These are phyloP conservation scores for Antechinus stuartii DNA, from an alignment of 2,113 vertebrate species.

Conservation along the genomic window DNA sequence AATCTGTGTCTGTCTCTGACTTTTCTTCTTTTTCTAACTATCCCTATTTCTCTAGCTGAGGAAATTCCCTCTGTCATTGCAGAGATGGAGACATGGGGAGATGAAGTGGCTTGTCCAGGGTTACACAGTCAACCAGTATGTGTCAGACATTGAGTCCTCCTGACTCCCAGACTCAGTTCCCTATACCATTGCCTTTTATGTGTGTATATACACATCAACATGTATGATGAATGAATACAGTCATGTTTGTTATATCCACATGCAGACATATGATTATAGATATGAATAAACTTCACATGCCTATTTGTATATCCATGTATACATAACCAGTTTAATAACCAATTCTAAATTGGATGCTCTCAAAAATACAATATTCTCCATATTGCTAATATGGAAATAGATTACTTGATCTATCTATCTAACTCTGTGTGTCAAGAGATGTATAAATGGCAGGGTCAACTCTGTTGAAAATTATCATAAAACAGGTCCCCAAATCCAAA, in stretches of 20 bases:
- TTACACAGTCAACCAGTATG: background rate
- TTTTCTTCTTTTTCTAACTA: background rate
- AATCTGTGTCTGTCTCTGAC: background rate
- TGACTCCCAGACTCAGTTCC: background rate
- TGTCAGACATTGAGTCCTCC: background rate
- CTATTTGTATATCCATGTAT: background rate
- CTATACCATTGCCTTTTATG: background rate
- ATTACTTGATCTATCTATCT: too few relatives aligned
- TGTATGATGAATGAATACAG: background rate
- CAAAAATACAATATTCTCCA: background rate
- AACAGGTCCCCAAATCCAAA: conserved; percentile 63
- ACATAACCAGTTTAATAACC: background rate
- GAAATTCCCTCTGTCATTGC: background rate
- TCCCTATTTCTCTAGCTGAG: too few relatives aligned
- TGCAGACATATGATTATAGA: background rate
- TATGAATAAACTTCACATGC: background rate
- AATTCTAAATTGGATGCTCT: background rate
- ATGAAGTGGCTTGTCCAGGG: background rate
- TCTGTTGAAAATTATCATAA: conserved; percentile 50
- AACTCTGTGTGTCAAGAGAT: background rate
- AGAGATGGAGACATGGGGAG: background rate
- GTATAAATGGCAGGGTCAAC: conserved; percentile 57
- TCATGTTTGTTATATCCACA: background rate
- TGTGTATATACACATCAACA: background rate
- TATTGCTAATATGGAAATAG: background rate